Evolutionary conservation across 1,140 invertebrate species (phyloP).

Genomic region (Drosophila ogumai): DNA sequence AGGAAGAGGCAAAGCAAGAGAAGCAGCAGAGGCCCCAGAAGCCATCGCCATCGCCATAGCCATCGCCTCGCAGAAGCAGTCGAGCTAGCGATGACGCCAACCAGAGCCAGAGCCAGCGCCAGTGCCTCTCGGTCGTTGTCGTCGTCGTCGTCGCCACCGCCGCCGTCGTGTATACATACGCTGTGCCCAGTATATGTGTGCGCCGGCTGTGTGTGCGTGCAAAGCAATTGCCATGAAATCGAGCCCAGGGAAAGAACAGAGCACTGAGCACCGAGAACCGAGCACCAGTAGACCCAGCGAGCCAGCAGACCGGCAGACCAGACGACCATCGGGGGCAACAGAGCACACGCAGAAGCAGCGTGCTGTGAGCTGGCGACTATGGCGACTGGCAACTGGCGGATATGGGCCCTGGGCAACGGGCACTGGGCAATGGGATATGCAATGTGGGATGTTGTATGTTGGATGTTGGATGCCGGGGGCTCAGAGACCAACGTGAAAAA

Average conservation of each 20-base stretch:
- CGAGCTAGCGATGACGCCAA: constrained; percentile 77
- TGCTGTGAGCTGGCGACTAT: constrained; percentile 51
- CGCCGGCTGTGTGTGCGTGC: constrained; percentile 27
- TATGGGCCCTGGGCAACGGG: constrained; percentile 17
- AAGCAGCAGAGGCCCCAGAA: constrained; percentile 37
- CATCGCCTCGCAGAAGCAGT: constrained; percentile 56
- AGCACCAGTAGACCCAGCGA: constrained; percentile 43
- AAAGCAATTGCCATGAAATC: constrained; percentile 75
- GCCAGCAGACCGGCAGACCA: constrained; percentile 35
- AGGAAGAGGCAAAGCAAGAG: constrained; percentile 64
- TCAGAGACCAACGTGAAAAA: constrained; percentile 34
- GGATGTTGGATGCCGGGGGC: constrained; percentile 72
- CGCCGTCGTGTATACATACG: constrained; percentile 9
- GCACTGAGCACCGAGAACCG: constrained; percentile 37
- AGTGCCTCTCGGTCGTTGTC: constrained; percentile 52
- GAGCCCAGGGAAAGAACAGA: constrained; percentile 79
- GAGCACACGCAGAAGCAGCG: constrained; percentile 66
- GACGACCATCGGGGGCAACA: constrained; percentile 32
- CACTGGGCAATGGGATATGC: constrained; percentile 8
- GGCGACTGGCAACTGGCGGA: constrained; percentile 38
- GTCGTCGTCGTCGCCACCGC: constrained; percentile 10
- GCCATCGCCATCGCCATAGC: constrained; percentile 64
- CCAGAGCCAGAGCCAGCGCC: constrained; percentile 41
- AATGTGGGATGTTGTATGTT: constrained; percentile 46
- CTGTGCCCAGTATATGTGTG: constrained; percentile 7